These are phyloP conservation scores for Thaleichthys pacificus DNA, from an alignment of 2,797 vertebrate species.

Conservation along the genomic window DNA sequence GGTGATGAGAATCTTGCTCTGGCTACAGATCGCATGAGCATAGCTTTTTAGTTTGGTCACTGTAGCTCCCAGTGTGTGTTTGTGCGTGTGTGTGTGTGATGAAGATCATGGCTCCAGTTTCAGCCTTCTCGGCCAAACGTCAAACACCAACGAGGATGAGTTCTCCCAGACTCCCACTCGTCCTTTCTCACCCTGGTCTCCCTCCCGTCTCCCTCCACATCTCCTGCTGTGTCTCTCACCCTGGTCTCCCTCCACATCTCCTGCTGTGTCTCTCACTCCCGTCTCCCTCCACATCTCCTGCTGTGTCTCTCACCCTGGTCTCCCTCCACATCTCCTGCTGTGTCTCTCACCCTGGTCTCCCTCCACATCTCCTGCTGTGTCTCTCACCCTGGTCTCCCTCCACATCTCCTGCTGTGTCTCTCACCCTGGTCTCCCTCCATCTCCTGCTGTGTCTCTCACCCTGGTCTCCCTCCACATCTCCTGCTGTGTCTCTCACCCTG, in stretches of 20 bases:
- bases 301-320: background rate
- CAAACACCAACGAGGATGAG: conserved; percentile 35
- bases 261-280: no score
- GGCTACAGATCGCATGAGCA: background rate
- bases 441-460: no score
- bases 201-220: background rate
- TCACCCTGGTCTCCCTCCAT: background rate
- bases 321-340: background rate
- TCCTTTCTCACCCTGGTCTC: background rate
- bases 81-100: conserved; percentile 5
- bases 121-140: conserved; percentile 43
- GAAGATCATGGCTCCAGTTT: conserved; percentile 13
- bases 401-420: no score
- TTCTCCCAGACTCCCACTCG: conserved; percentile 33
- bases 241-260: background rate
- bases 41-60: no score
- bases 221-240: background rate
- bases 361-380: no score
- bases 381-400: background rate
- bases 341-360: background rate
- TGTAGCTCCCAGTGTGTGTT: background rate
- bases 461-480: background rate
- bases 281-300: background rate
- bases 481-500: background rate
- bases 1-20: no score